Evolutionary conservation across 1,140 invertebrate species (phyloP), one percentile per base, ranked within the genome.

Genomic region (Araneus ventricosus): DNA sequence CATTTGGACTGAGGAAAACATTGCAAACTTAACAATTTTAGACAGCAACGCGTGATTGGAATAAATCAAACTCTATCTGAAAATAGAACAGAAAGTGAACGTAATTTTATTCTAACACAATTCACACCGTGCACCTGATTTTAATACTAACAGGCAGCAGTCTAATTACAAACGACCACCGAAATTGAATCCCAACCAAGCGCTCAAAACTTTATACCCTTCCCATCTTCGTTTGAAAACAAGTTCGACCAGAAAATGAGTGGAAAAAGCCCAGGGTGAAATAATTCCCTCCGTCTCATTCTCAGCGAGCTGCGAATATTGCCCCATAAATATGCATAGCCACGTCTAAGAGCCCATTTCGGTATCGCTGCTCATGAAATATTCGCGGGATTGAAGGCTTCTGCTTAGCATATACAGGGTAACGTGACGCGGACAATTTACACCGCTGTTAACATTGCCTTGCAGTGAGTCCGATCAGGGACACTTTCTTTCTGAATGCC

Each of bases 311-410:
- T 80, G 79, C 17, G 37, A 41, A 39, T 80, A 39, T 41, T 80
- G 27, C 34, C 20, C 24, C 24, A 80, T 80, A 80, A 80, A 80
- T 80, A 80, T 80, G 79, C 79, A 80, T 24, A 80, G 34, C 37
- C 79, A 80, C 37, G 79, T 37, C 79, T 80, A 20, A 39, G 24
- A 80, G n/a, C 34, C 34, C 70, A 80, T 80, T 80, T 80, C 34
- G 34, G 34, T 80, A 24, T 80, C 79, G 17, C 17, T 24, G 34
- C 34, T 39, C 79, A 80, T 39, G 39, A 80, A 80, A 80, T 39
- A 80, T 80, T 80, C 37, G 14, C 24, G 8, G 79, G 37, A 39
- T 80, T 27, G 79, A 80, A 80, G 63, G 37, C 37, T 34, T 34
- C 79, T 80, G 79, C 34, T 39, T 39, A 80, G 79, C 37, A 80